A percentile compares a stretch with the other conserved stretches of the same genome.
phyloP scores from a whole-genome alignment of 2,113 vertebrate genomes.

The Uropsilus gracilis region DNA sequence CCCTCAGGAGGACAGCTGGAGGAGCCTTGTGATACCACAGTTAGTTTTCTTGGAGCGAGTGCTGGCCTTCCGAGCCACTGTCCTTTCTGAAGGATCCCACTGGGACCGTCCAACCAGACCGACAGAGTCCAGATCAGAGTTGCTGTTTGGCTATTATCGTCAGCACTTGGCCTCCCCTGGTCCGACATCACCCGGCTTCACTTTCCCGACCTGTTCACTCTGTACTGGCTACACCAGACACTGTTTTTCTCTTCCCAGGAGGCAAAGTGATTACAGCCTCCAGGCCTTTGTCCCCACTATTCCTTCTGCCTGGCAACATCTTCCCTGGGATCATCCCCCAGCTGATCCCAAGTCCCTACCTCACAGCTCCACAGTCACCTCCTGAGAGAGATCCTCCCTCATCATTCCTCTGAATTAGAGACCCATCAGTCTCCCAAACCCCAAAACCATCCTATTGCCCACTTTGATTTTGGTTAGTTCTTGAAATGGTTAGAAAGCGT shows the following conservation, averaged over 20 bases:
- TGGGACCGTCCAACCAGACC: too few species aligned
- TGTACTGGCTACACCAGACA: fast-evolving
- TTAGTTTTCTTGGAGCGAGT: background rate
- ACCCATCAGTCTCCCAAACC: background rate
- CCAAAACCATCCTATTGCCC: fast-evolving
- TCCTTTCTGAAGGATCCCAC: background rate
- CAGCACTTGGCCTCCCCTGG: background rate
- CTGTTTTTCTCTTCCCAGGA: background rate
- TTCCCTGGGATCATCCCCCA: background rate
- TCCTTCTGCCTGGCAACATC: background rate
- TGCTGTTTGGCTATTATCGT: background rate
- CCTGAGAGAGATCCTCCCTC: background rate
- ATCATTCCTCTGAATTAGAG: background rate
- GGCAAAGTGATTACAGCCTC: background rate
- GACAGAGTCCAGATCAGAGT: too few species aligned
- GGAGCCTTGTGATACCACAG: fast-evolving
- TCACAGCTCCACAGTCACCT: background rate
- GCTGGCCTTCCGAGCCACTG: background rate
- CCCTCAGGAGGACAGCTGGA: background rate
- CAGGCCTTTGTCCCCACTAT: background rate
- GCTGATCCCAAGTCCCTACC: too few species aligned
- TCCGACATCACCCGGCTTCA: background rate
- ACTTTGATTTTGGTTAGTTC: background rate
- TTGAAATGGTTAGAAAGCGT: background rate
- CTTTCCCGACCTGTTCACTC: background rate